A percentile compares a stretch with the other conserved stretches of the same genome.
These are phyloP conservation scores for Misgurnus mizolepis DNA, from an alignment of 2,113 vertebrate species.

Conservation along the genomic window DNA sequence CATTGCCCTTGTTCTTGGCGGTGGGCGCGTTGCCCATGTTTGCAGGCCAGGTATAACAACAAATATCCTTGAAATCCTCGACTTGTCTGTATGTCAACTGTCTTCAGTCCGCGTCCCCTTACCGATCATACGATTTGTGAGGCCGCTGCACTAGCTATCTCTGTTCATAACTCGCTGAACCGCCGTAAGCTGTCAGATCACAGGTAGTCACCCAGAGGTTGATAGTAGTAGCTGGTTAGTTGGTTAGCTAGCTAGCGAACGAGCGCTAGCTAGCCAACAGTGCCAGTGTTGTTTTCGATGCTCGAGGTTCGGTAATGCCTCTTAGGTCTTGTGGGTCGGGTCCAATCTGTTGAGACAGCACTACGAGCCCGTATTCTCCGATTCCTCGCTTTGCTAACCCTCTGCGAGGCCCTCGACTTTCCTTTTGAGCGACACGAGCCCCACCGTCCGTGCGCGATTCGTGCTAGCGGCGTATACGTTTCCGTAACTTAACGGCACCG, in stretches of 20 bases:
- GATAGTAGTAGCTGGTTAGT: conserved; percentile 53
- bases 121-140: conserved; percentile 53
- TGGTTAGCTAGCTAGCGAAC: conserved; percentile 59
- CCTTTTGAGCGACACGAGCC: conserved; percentile 36
- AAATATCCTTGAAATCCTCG: conserved; percentile 57
- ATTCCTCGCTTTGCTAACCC: conserved; percentile 33
- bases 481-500: not conserved
- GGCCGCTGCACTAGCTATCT: conserved; percentile 65
- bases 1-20: conserved; percentile 88
- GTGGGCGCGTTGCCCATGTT: conserved; percentile 94
- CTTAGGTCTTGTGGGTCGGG: conserved; percentile 49
- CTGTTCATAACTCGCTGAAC: conserved; percentile 66
- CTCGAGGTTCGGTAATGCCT: conserved; percentile 17
- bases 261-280: conserved; percentile 53
- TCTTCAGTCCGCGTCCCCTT: conserved; percentile 59
- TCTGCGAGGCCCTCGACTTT: conserved; percentile 55
- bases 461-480: not conserved
- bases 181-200: conserved; percentile 33
- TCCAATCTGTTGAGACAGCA: conserved; percentile 50
- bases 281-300: conserved; percentile 36
- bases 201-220: not conserved
- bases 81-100: conserved; percentile 58
- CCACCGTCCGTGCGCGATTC: conserved; percentile 16
- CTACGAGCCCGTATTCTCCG: conserved; percentile 38
- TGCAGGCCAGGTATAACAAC: conserved; percentile 73